These are phyloP conservation scores for Avahi laniger DNA, from an alignment of 2,797 vertebrate species.

Conservation along the genomic window DNA sequence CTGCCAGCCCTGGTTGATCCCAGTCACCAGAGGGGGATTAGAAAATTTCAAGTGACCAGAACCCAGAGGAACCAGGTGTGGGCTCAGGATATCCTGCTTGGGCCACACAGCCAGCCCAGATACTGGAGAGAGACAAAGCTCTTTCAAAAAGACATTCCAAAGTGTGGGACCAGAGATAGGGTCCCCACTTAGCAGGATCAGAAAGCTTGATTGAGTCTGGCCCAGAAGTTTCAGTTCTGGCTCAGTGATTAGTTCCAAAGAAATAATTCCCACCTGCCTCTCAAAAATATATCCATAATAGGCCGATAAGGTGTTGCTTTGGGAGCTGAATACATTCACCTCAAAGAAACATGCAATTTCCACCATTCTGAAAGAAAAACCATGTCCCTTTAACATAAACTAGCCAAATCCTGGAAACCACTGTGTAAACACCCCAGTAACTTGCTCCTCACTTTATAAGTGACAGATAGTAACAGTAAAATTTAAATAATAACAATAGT, in stretches of 20 bases:
- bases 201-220: not conserved
- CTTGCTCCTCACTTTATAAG: not conserved
- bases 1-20: not conserved
- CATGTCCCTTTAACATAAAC: conserved; percentile 23
- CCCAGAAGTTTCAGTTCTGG: conserved; percentile 35
- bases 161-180: not conserved
- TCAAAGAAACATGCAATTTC: conserved; percentile 43
- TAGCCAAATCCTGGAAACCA: not conserved
- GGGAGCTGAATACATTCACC: not conserved
- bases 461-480: not conserved
- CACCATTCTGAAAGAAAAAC: not conserved
- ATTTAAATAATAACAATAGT: not conserved
- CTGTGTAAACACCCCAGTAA: not conserved
- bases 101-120: not conserved
- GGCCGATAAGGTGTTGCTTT: not conserved
- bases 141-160: not conserved
- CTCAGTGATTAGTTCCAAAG: not conserved
- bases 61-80: not conserved
- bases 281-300: conserved; percentile 2
- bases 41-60: not conserved
- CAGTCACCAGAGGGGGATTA: not conserved
- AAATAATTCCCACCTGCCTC: not conserved
- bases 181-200: not conserved
- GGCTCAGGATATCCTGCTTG: not conserved
- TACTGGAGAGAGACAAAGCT: not conserved